A percentile compares a stretch with the other conserved stretches of the same genome.
phyloP scores from a whole-genome alignment of 2,888 invertebrate genomes.

The Diaphora mendica region DNA sequence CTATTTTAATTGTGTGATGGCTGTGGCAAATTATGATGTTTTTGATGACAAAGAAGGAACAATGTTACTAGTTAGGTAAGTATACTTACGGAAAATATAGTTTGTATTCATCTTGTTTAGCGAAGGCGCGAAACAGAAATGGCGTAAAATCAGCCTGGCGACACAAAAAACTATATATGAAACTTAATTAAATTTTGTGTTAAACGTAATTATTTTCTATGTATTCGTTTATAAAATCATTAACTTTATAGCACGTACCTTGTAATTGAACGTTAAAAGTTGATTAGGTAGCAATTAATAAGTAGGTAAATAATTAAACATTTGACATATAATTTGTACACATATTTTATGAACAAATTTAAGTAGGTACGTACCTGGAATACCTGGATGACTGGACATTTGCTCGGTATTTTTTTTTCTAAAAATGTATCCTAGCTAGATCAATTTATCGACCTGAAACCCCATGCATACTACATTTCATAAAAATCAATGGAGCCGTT shows the following conservation, averaged over 20 bases:
- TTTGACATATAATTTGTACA: neutral
- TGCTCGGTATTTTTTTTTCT: no score
- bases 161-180: no score
- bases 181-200: conserved; percentile 8
- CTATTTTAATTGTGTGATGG: no score
- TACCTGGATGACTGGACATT: no score
- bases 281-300: neutral
- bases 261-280: conserved; percentile 3
- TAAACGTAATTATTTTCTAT: conserved; percentile 4
- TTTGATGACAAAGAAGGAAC: no score
- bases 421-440: no score
- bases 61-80: no score
- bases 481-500: no score
- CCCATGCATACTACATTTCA: no score
- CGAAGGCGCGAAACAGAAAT: neutral
- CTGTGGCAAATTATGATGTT: no score
- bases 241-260: conserved; percentile 1
- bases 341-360: neutral
- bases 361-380: no score
- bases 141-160: neutral
- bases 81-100: conserved; percentile 3
- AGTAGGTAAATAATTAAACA: neutral
- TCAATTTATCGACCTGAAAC: no score
- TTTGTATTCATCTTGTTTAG: neutral
- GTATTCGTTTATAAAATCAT: conserved; percentile 8